These are phyloP conservation scores for Ceraclea dissimilis DNA, from an alignment of 2,888 invertebrate genomes.

Conservation along the genomic window DNA sequence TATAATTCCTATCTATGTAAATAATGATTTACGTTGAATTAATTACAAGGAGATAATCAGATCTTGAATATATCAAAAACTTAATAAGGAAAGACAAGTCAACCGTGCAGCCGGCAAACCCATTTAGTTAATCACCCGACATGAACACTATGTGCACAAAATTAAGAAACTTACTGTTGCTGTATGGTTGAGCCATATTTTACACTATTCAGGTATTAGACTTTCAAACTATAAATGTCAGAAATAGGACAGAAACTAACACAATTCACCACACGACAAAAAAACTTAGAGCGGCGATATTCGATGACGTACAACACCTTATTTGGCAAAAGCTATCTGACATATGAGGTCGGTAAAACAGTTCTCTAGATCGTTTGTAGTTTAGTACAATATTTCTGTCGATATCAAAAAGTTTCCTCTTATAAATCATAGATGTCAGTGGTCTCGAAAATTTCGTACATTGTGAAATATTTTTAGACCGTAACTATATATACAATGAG, in stretches of 20 bases:
- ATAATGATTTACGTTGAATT: neutral
- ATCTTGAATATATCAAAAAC: neutral
- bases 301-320: constrained; percentile 20
- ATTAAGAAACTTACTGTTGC: constrained; percentile 20
- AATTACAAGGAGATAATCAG: neutral
- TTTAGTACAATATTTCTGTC: neutral
- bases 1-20: neutral
- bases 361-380: neutral
- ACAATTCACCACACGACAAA: constrained; percentile 5
- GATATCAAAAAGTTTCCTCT: neutral
- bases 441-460: neutral
- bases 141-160: neutral
- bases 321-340: constrained; percentile 22
- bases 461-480: neutral
- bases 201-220: constrained; percentile 6
- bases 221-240: constrained; percentile 10
- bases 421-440: constrained; percentile 10
- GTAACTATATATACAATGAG: constrained; percentile 4
- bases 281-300: constrained; percentile 2
- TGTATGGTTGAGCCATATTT: constrained; percentile 18
- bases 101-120: constrained; percentile 21
- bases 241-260: constrained; percentile 15
- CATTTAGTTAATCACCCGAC: constrained; percentile 7
- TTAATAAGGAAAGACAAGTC: constrained; percentile 9
- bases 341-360: constrained; percentile 17